These are phyloP conservation scores for Acanthosoma haemorrhoidale DNA, from an alignment of 2,888 invertebrate species.

Conservation along the genomic window DNA sequence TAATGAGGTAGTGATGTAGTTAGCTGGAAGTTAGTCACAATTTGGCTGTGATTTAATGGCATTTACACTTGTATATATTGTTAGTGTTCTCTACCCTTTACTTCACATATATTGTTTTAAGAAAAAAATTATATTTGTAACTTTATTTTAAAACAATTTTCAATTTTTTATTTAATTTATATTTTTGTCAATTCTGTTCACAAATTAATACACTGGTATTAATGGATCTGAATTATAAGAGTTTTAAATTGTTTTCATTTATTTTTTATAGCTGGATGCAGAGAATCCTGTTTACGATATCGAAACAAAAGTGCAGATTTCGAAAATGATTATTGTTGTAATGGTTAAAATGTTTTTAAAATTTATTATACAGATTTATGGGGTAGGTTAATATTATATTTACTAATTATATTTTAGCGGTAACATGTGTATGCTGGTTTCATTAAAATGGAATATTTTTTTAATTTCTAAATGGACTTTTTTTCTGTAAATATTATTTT, in stretches of 20 bases:
- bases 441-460: background rate
- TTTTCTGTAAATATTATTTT: conserved; percentile 20
- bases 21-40: conserved; percentile 25
- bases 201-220: too few species aligned
- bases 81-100: background rate
- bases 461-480: background rate
- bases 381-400: background rate
- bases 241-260: too few species aligned
- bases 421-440: conserved; percentile 15
- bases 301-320: too few species aligned
- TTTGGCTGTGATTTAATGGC: conserved; percentile 38
- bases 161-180: background rate
- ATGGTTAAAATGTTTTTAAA: background rate
- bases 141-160: background rate
- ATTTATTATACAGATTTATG: background rate
- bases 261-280: too few species aligned
- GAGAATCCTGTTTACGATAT: too few species aligned
- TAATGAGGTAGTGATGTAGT: conserved; percentile 7
- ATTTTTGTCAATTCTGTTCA: background rate
- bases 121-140: background rate
- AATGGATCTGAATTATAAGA: too few species aligned
- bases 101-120: background rate
- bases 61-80: conserved; percentile 32
- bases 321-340: too few species aligned
- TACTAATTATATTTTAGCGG: conserved; percentile 23